Conservation (phyloP, 1,140 invertebrate species). For the Kradibia gibbosae region DNA sequence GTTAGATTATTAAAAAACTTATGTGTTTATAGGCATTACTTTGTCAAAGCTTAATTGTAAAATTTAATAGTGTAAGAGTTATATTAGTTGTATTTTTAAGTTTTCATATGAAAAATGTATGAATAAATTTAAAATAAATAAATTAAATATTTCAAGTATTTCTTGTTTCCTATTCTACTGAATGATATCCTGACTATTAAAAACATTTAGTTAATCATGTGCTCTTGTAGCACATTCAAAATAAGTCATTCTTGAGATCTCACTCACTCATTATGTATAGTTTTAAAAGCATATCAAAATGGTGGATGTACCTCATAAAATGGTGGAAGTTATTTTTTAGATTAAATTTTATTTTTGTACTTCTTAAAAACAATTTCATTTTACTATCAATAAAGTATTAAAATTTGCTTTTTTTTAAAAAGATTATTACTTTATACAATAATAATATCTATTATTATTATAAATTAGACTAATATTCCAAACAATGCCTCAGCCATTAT, state of each 20-base stretch:
- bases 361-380: not conserved
- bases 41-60: conserved; percentile 1
- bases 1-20: not conserved
- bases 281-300: conserved; percentile 53
- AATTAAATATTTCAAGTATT: conserved; percentile 36
- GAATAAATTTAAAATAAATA: conserved; percentile 41
- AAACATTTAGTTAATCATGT: not conserved
- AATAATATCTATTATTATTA: not conserved
- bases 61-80: not conserved
- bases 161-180: conserved; percentile 39
- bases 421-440: too few relatives aligned
- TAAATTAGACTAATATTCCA: conserved; percentile 55
- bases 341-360: not conserved
- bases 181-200: conserved; percentile 2
- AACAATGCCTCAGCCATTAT: conserved; percentile 55
- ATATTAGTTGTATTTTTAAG: conserved; percentile 17
- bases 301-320: conserved; percentile 57
- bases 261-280: not conserved
- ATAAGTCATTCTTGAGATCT: not conserved
- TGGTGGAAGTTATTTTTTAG: conserved; percentile 47
- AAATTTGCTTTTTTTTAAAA: too few relatives aligned
- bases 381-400: not conserved
- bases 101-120: conserved; percentile 27
- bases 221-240: not conserved
- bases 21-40: not conserved